These are phyloP conservation scores for Prietella phreatophila DNA, from an alignment of 2,113 vertebrate genomes.

Conservation along the genomic window DNA sequence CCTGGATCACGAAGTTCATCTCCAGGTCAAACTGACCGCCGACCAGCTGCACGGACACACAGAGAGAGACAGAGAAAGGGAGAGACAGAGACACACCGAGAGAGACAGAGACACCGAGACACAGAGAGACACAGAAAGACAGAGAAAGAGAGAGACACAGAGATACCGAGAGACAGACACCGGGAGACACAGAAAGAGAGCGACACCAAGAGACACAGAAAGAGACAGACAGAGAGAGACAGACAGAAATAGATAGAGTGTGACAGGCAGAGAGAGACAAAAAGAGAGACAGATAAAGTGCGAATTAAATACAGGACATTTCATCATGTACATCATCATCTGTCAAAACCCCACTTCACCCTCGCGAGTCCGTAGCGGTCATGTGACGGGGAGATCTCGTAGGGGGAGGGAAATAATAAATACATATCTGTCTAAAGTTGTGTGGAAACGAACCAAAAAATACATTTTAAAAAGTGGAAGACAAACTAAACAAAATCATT, in stretches of 20 bases:
- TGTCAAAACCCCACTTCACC: too few species aligned
- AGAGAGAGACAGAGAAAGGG: background rate
- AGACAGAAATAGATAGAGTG: background rate
- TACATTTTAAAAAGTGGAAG: background rate
- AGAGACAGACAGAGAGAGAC: background rate
- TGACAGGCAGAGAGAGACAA: background rate
- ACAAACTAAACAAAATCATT: background rate
- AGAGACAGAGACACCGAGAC: background rate
- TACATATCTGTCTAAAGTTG: background rate
- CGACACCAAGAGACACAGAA: background rate
- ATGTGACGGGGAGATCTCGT: too few species aligned
- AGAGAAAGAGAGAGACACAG: background rate
- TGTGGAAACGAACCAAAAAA: background rate
- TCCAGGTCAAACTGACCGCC: conserved; percentile 96
- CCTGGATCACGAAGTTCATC: conserved; percentile 99
- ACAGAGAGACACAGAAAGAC: background rate
- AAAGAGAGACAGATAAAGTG: background rate
- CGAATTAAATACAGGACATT: background rate
- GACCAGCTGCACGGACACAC: conserved; percentile 78
- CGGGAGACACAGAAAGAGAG: background rate
- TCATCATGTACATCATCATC: background rate
- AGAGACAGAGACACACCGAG: background rate
- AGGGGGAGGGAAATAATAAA: background rate
- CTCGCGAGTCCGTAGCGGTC: too few species aligned
- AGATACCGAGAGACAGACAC: background rate